Evolutionary conservation across 2,888 invertebrate species (phyloP), one percentile per base, ranked within the genome.

Genomic region (Mesochorus sp.): DNA sequence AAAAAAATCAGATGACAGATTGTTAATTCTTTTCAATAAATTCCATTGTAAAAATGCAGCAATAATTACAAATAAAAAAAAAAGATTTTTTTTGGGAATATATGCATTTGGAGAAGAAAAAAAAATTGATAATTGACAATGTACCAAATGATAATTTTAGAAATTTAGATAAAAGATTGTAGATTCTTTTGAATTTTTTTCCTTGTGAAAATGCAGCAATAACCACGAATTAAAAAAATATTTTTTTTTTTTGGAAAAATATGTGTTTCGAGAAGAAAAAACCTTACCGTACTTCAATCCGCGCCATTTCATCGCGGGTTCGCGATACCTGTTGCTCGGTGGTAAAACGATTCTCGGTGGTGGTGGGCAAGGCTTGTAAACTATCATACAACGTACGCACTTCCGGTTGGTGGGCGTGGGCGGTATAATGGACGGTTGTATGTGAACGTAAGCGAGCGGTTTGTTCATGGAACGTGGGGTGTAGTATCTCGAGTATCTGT

Each of bases 371-470:
- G 89, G 88, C 59, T 89, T 89, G 80, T 89, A 89, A 75, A 89
- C 85, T 61, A 89, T 82, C 88, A 87, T 88, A 80, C 89, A 89
- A 61, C 86, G 84, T 68, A 86, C 81, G 81, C 89, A 89, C 77
- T 89, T 89, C 81, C 88, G 85, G 59, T 83, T 86, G 10, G 83
- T 74, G 67, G 86, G 80, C 51, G 84, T 71, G 21, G 83, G 59
- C 66, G 82, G 75, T 42, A 77, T 72, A 42, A 70, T 68, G 76
- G 83, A 77, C 44, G 89, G 86, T 72, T 89, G 87, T 42, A 90
- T 89, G 76, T 89, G 88, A 71, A 90, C 88, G 64, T 88, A 89
- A 5, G 89, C 89, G 84, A 87, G 85, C n/a, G 89, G 89, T 74
- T 74, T 74, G 59, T 51, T 57, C 62, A 78, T 80, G 49, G 74